Evolutionary conservation across 2,797 vertebrate species (phyloP), one percentile per base, ranked within the genome.

Genomic region (Neolamprologus multifasciatus): DNA sequence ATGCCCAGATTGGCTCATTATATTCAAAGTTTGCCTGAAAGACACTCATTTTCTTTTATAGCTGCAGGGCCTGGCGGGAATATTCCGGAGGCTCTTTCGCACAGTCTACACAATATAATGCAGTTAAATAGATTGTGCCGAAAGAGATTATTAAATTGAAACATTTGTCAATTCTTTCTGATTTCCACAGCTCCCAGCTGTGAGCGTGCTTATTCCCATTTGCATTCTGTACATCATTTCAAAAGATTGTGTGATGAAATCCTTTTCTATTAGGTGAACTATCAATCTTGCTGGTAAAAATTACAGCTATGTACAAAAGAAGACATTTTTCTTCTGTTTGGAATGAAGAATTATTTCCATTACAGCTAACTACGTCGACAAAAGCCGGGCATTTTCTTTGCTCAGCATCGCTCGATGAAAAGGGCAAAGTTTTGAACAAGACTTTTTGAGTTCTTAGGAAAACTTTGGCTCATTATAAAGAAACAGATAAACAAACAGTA

Each of bases 1-100:
- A 90, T 85, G 62, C 74, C 79, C 52, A 80, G 29, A 89, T 50
- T 83, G 69, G 80, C 45, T 93, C 83, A 86, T 89, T 88, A 90
- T 88, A 89, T 89, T 85, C 50, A 71, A 83, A 43, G 78, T 83
- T 57, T 50, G 50, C 40, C 64, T 51, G 26, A 82, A 80, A 64
- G 12, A 86, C 59, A 4, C 19, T 74, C 7, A 69, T 88, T 86
- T 87, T 81, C 13, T 69, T 86, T 62, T 29, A 81, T 23, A 62
- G 78, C 64, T 55, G 79, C 80, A 67, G 17, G n/a, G 7, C 31
- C 79, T 69, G 31, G 50, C 17, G 4, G 50, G 40, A 84, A 86
- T 57, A 67, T 62, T 19, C 48, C 16, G 2, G 29, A 43, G 51
- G 83, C 8, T 45, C 23, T 77, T 52, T 54, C 19, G 31, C 16